Conservation (phyloP, 2,888 invertebrate species). For the Amiota mariae region DNA sequence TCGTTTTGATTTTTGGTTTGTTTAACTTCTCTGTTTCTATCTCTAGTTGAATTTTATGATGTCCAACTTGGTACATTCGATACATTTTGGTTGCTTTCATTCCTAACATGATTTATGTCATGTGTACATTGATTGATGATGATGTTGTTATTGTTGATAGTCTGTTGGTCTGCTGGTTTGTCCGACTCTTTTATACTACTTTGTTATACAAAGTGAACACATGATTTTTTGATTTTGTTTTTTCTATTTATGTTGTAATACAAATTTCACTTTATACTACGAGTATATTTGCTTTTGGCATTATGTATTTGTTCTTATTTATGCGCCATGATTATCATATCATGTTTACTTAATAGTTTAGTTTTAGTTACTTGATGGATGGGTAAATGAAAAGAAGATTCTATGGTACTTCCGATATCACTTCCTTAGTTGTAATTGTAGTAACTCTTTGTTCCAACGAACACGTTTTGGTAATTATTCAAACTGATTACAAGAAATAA, state of each 20-base stretch:
- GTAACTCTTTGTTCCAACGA: background rate
- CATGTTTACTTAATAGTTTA: constrained; percentile 42
- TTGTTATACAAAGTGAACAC: too few species aligned
- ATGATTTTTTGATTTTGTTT: background rate
- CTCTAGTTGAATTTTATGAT: background rate
- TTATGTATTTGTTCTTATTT: constrained; percentile 24
- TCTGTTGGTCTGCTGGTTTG: background rate
- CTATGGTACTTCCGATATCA: too few species aligned
- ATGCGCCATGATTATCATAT: background rate
- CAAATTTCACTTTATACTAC: constrained; percentile 2
- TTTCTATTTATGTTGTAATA: constrained; percentile 3
- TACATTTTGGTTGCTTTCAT: too few species aligned
- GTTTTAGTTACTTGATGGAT: constrained; percentile 51
- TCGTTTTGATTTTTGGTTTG: constrained; percentile 1
- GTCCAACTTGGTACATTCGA: background rate
- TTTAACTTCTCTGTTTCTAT: background rate
- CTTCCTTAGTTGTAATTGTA: too few species aligned
- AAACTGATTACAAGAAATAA: constrained; percentile 57
- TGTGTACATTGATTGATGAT: constrained; percentile 67
- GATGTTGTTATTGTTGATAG: background rate
- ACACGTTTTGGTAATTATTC: constrained; percentile 65
- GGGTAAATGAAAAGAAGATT: background rate
- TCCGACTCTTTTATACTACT: too few species aligned
- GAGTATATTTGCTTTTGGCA: constrained; percentile 21
- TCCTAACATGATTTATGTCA: constrained; percentile 69